These are phyloP conservation scores for Apotomis capreana DNA, from an alignment of 2,888 invertebrate genomes.

Conservation along the genomic window DNA sequence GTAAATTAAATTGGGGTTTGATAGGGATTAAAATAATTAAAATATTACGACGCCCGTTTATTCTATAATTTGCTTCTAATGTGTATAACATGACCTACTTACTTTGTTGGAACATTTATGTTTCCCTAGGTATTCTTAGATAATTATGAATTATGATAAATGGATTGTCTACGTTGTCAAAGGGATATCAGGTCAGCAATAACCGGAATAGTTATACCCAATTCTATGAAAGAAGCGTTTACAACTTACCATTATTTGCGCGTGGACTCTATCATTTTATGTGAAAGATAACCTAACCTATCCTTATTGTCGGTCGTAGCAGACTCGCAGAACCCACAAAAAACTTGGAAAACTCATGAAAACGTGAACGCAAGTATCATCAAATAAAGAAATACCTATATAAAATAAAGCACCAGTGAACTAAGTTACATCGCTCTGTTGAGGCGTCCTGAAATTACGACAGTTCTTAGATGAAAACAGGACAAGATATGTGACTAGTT, in stretches of 20 bases:
- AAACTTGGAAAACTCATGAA: slow-evolving; percentile 3
- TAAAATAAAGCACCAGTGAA: slow-evolving; percentile 15
- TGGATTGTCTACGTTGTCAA: too few relatives aligned
- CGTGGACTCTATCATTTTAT: slow-evolving; percentile 6
- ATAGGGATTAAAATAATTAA: neutral
- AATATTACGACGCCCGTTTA: neutral
- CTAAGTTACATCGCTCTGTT: slow-evolving; percentile 19
- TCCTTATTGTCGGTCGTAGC: slow-evolving; percentile 4
- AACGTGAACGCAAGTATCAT: slow-evolving; percentile 3
- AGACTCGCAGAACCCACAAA: neutral
- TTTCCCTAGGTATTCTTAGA: too few relatives aligned
- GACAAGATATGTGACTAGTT: too few relatives aligned
- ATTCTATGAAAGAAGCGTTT: slow-evolving; percentile 3
- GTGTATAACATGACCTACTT: neutral
- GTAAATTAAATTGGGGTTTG: neutral
- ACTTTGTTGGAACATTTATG: neutral
- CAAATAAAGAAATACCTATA: slow-evolving; percentile 12
- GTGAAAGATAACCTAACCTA: slow-evolving; percentile 4
- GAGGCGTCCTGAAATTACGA: slow-evolving; percentile 22
- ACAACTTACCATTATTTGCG: slow-evolving; percentile 9
- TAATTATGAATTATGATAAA: too few relatives aligned
- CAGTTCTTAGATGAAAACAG: neutral
- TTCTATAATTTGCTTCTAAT: neutral
- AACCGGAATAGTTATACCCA: neutral
- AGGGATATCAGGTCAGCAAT: neutral